Percentiles rank a stretch among this genome's conserved stretches.
phyloP scores from a whole-genome alignment of 2,797 vertebrate genomes.

The Pelodytes ibericus region DNA sequence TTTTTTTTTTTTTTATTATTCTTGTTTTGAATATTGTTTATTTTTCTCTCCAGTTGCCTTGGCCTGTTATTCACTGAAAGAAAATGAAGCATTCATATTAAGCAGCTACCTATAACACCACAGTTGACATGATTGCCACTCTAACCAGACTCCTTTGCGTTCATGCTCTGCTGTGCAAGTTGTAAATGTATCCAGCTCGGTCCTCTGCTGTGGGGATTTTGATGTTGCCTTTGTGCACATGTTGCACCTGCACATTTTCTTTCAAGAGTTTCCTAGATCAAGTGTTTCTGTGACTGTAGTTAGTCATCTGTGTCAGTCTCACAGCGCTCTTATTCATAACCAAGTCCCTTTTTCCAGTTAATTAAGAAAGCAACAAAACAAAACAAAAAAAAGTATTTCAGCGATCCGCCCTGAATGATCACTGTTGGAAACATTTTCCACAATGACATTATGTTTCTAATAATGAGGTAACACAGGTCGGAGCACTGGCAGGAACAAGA shows the following conservation, averaged over 20 bases:
- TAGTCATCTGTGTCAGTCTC: constrained; percentile 68
- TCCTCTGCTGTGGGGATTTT: background rate
- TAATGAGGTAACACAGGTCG: too few species aligned
- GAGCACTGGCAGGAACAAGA: too few species aligned
- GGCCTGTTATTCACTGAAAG: background rate
- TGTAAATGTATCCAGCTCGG: constrained; percentile 44
- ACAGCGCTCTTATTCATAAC: constrained; percentile 64
- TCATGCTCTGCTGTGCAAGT: constrained; percentile 38
- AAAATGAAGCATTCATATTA: constrained; percentile 29
- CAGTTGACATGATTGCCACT: constrained; percentile 11
- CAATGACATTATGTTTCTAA: constrained; percentile 6
- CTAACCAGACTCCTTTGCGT: constrained; percentile 11
- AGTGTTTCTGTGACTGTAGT: constrained; percentile 60
- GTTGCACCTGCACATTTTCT: constrained; percentile 63
- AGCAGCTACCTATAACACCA: background rate
- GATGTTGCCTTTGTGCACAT: constrained; percentile 58
- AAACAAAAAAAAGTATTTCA: constrained; percentile 61
- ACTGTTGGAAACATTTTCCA: constrained; percentile 20
- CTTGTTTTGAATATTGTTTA: background rate
- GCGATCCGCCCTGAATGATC: constrained; percentile 33
- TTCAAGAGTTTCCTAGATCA: constrained; percentile 55
- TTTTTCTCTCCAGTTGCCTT: background rate
- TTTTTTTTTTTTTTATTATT: background rate
- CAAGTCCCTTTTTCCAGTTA: constrained; percentile 70
- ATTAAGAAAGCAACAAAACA: constrained; percentile 70